Percentiles rank a stretch among this genome's conserved stretches.
These are phyloP conservation scores for Orcinus orca DNA, from an alignment of 2,113 vertebrate species.

Conservation along the genomic window DNA sequence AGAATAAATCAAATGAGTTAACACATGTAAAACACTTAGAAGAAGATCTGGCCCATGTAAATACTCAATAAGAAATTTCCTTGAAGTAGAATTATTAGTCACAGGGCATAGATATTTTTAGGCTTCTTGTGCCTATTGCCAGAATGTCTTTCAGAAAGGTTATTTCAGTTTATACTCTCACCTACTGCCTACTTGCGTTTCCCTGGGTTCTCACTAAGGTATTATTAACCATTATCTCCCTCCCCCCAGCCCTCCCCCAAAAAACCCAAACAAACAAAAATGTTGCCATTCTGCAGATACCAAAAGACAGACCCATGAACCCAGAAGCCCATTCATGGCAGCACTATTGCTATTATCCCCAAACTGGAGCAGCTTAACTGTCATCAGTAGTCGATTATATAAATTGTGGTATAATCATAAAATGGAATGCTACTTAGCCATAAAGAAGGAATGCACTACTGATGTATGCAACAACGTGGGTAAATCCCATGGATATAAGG, in stretches of 20 bases:
- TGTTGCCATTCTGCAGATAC: neutral
- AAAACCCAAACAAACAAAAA: neutral
- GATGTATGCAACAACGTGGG: neutral
- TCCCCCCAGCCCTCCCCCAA: neutral
- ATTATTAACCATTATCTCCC: neutral
- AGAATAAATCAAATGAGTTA: constrained; percentile 33
- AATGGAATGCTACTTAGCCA: neutral
- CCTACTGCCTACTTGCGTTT: neutral
- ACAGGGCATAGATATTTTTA: constrained; percentile 29
- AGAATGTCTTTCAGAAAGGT: neutral
- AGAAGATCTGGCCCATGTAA: neutral
- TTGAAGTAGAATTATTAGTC: constrained; percentile 15
- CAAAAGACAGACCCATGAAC: neutral
- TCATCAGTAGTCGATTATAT: neutral
- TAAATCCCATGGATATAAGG: neutral
- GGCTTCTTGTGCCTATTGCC: neutral
- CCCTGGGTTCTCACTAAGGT: neutral
- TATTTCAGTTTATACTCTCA: neutral
- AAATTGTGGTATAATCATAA: neutral
- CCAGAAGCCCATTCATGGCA: neutral
- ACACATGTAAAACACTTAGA: constrained; percentile 17
- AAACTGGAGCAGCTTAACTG: neutral
- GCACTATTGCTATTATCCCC: neutral
- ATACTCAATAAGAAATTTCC: constrained; percentile 20
- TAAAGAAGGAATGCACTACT: neutral